phyloP scores from a whole-genome alignment of 2,113 vertebrate genomes.

The Progne subis region DNA sequence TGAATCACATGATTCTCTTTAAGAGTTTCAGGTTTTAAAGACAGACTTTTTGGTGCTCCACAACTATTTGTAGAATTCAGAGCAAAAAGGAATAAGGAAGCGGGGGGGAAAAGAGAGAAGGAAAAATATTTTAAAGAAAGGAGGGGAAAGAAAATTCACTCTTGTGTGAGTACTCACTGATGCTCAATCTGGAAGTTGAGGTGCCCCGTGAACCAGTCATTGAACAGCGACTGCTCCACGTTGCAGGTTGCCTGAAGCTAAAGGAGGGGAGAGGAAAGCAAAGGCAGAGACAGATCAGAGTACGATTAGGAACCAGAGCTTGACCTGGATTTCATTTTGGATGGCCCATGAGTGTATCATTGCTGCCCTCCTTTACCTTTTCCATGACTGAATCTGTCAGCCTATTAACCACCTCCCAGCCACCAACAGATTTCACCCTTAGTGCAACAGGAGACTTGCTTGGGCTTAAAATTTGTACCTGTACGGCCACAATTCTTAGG shows the following conservation, averaged over 20 bases:
- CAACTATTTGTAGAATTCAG: background rate
- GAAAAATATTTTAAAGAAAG: background rate
- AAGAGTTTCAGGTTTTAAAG: background rate
- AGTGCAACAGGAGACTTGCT: background rate
- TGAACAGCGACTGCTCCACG: slow-evolving; percentile 74
- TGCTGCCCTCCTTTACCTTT: background rate
- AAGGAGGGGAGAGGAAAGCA: background rate
- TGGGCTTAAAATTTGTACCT: background rate
- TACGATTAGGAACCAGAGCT: background rate
- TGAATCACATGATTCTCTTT: background rate
- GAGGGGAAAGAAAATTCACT: background rate
- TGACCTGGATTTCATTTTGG: background rate
- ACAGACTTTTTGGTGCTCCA: background rate
- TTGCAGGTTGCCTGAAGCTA: slow-evolving; percentile 74
- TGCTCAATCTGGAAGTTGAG: slow-evolving; percentile 82
- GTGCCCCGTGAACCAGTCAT: slow-evolving; percentile 82
- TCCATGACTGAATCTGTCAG: background rate
- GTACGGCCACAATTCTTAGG: background rate
- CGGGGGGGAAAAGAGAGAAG: background rate
- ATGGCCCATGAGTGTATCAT: background rate
- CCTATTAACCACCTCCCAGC: background rate
- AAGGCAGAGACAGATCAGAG: background rate
- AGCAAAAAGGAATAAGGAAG: background rate
- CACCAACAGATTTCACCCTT: background rate
- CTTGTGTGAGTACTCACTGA: slow-evolving; percentile 65